Evolutionary conservation across 2,888 invertebrate genomes (phyloP), one percentile per base, ranked within the genome.

Genomic region (Pristionchus japonicus): DNA sequence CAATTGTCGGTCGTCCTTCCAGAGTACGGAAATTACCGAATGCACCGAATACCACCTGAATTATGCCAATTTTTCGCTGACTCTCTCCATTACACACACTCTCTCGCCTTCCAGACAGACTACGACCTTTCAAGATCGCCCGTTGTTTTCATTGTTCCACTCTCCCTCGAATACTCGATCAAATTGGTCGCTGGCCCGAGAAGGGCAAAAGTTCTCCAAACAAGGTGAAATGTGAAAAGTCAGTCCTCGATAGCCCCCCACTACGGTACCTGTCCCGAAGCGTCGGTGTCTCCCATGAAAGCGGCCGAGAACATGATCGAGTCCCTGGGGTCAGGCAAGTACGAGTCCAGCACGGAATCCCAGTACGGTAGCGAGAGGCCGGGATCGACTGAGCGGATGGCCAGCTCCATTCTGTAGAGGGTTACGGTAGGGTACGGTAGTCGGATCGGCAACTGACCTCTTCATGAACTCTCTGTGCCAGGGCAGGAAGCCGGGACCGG

Each of bases 291-390:
- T 85, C 88, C 88, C 88, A 88, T 88, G 67, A 88, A 88, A 7
- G 61, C n/a, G 11, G 84, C 61, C 17, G 34, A 27, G 74, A 84
- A 88, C 74, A 93, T 90, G 86, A 93, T 92, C 4, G 93, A 93
- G 84, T 93, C 93, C 27, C 92, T 64, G 3, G 93, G 92, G 86
- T 93, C 92, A 13, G 93, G 93, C 11, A 93, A 89, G 74, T 93
- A 92, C 13, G 89, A 89, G 43, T 93, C 93, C 43, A 93, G 70
- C 0, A 93, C 93, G 0, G 87, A 87, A 61, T 95, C 95, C 95
- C 95, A 95, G 89, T 95, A 95, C 3, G 95, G 95, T 57, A 95
- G 90, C 20, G 94, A 92, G 15, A 95, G 92, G 49, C 91, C 90
- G 0, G 95, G 95, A 31, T 95, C 94, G 87, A 94, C 93, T 89